Evolutionary conservation across 2,113 vertebrate genomes (phyloP).

Genomic region (Pelobates fuscus): DNA sequence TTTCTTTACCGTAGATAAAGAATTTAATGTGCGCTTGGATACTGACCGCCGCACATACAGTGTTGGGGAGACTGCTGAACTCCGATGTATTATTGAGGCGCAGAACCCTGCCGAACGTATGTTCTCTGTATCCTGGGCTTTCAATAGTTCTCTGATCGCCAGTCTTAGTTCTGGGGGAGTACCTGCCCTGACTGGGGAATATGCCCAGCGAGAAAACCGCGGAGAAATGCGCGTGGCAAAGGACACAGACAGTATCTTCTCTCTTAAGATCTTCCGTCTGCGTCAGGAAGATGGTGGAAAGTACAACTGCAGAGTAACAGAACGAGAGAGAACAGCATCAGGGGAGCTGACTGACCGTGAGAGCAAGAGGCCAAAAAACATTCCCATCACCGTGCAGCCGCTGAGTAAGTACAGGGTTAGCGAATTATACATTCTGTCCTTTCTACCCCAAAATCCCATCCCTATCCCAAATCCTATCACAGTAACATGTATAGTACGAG

Average conservation of each 20-base stretch:
- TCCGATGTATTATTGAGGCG: slow-evolving; percentile 90
- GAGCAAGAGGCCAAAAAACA: slow-evolving; percentile 93
- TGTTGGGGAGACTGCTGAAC: slow-evolving; percentile 88
- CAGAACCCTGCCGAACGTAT: slow-evolving; percentile 90
- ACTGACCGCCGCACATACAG: slow-evolving; percentile 89
- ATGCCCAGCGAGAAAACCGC: slow-evolving; percentile 78
- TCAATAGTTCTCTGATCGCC: slow-evolving; percentile 95
- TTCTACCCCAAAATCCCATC: too few relatives aligned
- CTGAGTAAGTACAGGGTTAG: slow-evolving; percentile 83
- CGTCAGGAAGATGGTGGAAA: slow-evolving; percentile 87
- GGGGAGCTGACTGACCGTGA: slow-evolving; percentile 94
- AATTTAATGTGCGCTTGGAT: slow-evolving; percentile 91
- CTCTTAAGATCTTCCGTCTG: slow-evolving; percentile 90
- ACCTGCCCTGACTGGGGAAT: slow-evolving; percentile 84
- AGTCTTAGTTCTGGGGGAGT: slow-evolving; percentile 90
- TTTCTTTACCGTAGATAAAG: slow-evolving; percentile 92
- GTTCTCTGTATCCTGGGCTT: slow-evolving; percentile 97
- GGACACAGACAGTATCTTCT: slow-evolving; percentile 79
- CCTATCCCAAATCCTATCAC: too few relatives aligned
- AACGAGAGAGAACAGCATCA: slow-evolving; percentile 86
- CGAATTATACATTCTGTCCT: too few relatives aligned
- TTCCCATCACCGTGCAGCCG: slow-evolving; percentile 85
- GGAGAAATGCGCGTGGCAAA: slow-evolving; percentile 91
- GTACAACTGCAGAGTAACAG: slow-evolving; percentile 94
- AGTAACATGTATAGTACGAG: too few relatives aligned